Base-by-base conservation (phyloP, 1,140 invertebrate species). In the Drosophila albomicans region DNA sequence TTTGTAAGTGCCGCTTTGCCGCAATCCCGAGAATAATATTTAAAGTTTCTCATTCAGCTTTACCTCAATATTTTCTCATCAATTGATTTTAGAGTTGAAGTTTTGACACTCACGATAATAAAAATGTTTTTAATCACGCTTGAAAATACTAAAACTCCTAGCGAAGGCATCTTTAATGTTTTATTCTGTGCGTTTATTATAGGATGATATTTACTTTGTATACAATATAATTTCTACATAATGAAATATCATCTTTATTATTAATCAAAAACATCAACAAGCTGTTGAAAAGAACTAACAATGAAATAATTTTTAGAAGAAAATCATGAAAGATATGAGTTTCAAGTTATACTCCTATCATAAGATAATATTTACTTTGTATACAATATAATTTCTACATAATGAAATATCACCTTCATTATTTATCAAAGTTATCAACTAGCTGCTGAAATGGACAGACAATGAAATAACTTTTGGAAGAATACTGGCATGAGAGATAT, bases 21-120 rank as follows among this genome's bases (percentile, higher is more conserved):
- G 56, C 15, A 51, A 20, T 13, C 5, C n/a, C 20, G 28, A 30
- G 57, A 51, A 49, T 35, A 38, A 38, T 20, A 56, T 32, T 43
- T 62, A 20, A 52, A 51, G 48, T 48, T 66, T 66, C 1, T 38
- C 6, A n/a, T 54, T 45, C 25, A 30, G n/a, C 16, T 25, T 41
- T 30, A 48, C 8, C 30, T 58, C 52, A 58, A 32, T 0, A 32
- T 32, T 32, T 1, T 32, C 5, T 32, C 20, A 32, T 10, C 16
- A 3, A 48, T 16, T 48, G 8, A 13, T 43, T 43, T 43, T 43
- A 43, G n/a, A 38, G 1, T 11, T 38, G 30, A 32, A 32, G 30
- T 32, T 32, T 32, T 32, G 30, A 41, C 38, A 41, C 7, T 10
- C 11, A 41, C 38, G 38, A 41, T 41, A n/a, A 41, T 41, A 6